A percentile compares a stretch with the other conserved stretches of the same genome.
Evolutionary conservation across 1,140 invertebrate genomes (phyloP).

Genomic region (Sesamia nonagrioides): DNA sequence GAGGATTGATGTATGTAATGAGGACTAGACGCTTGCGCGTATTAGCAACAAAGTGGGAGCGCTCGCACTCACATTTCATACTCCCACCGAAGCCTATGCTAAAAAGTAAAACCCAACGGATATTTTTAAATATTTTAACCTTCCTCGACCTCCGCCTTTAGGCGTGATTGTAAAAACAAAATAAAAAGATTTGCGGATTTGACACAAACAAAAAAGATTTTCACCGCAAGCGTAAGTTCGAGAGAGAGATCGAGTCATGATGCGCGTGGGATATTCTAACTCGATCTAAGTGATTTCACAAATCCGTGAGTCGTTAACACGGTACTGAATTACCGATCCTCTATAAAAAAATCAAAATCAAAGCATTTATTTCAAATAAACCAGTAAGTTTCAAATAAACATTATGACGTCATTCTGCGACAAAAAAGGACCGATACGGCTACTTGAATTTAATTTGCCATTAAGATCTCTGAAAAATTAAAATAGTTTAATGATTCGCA

Average conservation of each 20-base stretch:
- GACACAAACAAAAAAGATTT: slow-evolving; percentile 7
- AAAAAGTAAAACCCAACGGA: slow-evolving; percentile 15
- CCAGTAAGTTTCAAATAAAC: no score
- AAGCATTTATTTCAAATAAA: no score
- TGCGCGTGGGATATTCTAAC: slow-evolving; percentile 34
- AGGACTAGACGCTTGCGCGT: slow-evolving; percentile 26
- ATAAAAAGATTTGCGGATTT: slow-evolving; percentile 5
- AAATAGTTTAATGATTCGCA: slow-evolving; percentile 45
- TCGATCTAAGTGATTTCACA: slow-evolving; percentile 29
- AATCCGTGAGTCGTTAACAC: slow-evolving; percentile 37
- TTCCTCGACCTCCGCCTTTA: slow-evolving; percentile 12
- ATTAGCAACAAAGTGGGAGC: background rate
- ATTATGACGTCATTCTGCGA: slow-evolving; percentile 8
- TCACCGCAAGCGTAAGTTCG: slow-evolving; percentile 18
- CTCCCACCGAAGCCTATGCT: slow-evolving; percentile 12
- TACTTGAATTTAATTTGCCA: slow-evolving; percentile 37
- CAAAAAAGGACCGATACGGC: slow-evolving; percentile 19
- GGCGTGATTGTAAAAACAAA: slow-evolving; percentile 24
- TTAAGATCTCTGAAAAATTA: slow-evolving; percentile 40
- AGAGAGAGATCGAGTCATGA: slow-evolving; percentile 6
- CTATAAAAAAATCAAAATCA: no score
- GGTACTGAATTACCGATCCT: slow-evolving; percentile 5
- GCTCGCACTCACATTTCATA: background rate
- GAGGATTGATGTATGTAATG: slow-evolving; percentile 47
- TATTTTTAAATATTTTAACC: slow-evolving; percentile 35